Percentiles rank a stretch among this genome's conserved stretches.
Conservation (phyloP, 2,888 invertebrate genomes). For the Idaea biselata region DNA sequence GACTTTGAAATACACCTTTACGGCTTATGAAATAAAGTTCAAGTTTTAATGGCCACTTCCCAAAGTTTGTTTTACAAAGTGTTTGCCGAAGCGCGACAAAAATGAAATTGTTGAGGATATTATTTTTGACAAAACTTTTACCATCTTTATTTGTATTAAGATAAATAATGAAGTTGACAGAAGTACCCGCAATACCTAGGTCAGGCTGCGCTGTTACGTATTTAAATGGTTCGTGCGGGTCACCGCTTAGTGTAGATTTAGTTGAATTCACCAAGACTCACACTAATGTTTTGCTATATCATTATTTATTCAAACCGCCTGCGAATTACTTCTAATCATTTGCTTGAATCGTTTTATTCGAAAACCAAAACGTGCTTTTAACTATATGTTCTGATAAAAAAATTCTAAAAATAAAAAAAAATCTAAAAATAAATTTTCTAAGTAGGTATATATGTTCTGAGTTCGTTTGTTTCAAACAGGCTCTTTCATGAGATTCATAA, state of each 20-base stretch:
- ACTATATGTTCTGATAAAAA: too few species aligned
- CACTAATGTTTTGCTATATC: too few species aligned
- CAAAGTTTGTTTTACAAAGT: constrained; percentile 2
- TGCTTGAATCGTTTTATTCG: too few species aligned
- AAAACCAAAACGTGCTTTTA: too few species aligned
- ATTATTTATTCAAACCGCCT: too few species aligned
- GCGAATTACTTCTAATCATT: too few species aligned
- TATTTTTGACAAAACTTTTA: not conserved
- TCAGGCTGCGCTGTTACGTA: not conserved
- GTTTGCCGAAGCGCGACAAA: not conserved
- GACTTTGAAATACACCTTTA: not conserved
- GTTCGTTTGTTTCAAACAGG: too few species aligned
- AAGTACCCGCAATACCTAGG: not conserved
- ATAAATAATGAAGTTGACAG: not conserved
- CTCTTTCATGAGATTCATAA: too few species aligned
- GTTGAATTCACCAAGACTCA: too few species aligned
- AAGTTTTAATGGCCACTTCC: not conserved
- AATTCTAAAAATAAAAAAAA: too few species aligned
- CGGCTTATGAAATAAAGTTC: not conserved
- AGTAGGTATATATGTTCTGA: too few species aligned
- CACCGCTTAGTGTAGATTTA: not conserved
- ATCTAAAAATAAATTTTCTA: too few species aligned
- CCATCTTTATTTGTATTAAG: not conserved
- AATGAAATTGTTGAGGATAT: not conserved
- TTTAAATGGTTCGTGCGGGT: not conserved